phyloP scores from a whole-genome alignment of 2,113 vertebrate species.

The Dromaius novaehollandiae region DNA sequence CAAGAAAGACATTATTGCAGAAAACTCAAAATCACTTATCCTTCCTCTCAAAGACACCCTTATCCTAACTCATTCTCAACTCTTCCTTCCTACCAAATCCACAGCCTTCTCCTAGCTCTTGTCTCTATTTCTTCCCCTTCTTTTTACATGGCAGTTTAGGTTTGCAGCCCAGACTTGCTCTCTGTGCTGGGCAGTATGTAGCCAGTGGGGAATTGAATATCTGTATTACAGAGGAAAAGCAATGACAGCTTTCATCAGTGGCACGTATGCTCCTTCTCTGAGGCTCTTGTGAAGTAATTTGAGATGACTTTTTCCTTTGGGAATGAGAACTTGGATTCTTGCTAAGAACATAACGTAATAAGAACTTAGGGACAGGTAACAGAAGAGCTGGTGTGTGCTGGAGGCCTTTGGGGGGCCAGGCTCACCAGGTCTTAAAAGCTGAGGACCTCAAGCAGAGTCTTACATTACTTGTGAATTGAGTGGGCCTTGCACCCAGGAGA shows the following conservation, averaged over 20 bases:
- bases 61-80: not conserved
- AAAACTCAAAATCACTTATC: not conserved
- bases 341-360: not conserved
- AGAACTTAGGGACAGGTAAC: not conserved
- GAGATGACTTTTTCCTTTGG: not conserved
- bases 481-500: not conserved
- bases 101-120: not conserved
- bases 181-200: not conserved
- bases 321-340: not conserved
- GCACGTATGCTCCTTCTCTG: rapidly evolving
- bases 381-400: not conserved
- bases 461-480: not conserved
- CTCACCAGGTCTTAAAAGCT: not conserved
- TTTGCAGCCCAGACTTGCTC: not conserved
- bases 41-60: not conserved
- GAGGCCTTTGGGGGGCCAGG: not conserved
- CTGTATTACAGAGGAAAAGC: not conserved
- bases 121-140: not conserved
- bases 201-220: not conserved
- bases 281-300: not conserved
- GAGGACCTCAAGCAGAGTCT: not conserved
- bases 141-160: rapidly evolving
- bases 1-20: not conserved
- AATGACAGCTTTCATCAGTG: not conserved
- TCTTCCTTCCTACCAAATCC: not conserved